Evolutionary conservation across 2,113 vertebrate genomes (phyloP), one percentile per base, ranked within the genome.

Genomic region (Serilophus lunatus): DNA sequence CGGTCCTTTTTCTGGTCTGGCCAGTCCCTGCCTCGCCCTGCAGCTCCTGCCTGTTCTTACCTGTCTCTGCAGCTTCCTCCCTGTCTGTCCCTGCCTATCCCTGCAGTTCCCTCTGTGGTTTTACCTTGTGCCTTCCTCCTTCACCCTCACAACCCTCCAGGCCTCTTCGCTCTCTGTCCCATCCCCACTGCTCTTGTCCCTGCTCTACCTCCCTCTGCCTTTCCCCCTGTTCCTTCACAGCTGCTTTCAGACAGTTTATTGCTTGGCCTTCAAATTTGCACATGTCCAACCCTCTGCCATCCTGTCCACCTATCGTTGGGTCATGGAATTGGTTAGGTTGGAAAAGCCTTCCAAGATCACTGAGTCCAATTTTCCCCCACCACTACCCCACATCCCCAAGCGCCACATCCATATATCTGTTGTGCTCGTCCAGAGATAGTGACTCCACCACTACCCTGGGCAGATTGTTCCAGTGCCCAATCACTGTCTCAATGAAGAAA

Each of bases 111-210:
- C 60, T 54, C 24, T 13, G 16, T 40, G 45, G 13, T 47, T 11
- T 60, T 45, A 53, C 24, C 29, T 38, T 40, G 28, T 2, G 36
- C 13, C 24, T 35, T 53, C 38, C 45, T 51, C 68, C 44, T 56
- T 45, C 77, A 8, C 29, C 29, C 57, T 60, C 57, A 0, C 0
- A 8, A 51, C 40, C 33, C 45, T 45, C 24, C 51, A 36, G 29
- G 26, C 7, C 31, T 26, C 65, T 59, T n/a, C 4, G 3, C 56
- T 25, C 53, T 61, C 49, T 63, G 60, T 18, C 38, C 22, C 1
- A 1, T 72, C 57, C 53, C 60, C 14, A 6, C 3, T 0, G 4
- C 36, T 2, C 10, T 2, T 13, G 6, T 36, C 26, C 18, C 40
- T 22, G 18, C 35, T 45, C 36, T 54, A 26, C 23, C 33, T 45